These are phyloP conservation scores for Poeciliopsis occidentalis DNA, from an alignment of 2,113 vertebrate genomes.

Conservation along the genomic window DNA sequence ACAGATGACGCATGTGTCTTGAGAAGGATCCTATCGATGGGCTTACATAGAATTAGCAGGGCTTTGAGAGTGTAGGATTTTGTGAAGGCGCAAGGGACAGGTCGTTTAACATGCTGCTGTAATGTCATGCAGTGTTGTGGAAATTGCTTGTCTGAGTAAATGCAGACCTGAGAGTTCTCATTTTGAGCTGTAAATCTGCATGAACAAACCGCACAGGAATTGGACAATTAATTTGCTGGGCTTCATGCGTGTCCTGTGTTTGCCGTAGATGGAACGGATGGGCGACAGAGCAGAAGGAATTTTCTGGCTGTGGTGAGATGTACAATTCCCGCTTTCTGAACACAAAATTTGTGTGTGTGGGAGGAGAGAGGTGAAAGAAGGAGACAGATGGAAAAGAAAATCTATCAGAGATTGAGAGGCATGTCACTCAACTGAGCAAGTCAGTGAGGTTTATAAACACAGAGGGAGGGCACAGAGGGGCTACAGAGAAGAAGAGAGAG, in stretches of 20 bases:
- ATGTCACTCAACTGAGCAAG: slow-evolving; percentile 44
- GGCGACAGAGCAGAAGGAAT: slow-evolving; percentile 35
- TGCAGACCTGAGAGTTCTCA: slow-evolving; percentile 32
- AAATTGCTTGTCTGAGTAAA: slow-evolving; percentile 62
- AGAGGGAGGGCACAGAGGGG: slow-evolving; percentile 1
- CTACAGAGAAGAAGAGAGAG: slow-evolving; percentile 5
- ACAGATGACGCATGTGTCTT: slow-evolving; percentile 57
- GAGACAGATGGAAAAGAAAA: slow-evolving; percentile 37
- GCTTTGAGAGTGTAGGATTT: slow-evolving; percentile 44
- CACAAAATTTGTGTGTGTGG: slow-evolving; percentile 31
- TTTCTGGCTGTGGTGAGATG: slow-evolving; percentile 27
- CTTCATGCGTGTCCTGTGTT: slow-evolving; percentile 42
- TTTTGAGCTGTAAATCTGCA: slow-evolving; percentile 46
- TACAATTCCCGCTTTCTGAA: slow-evolving; percentile 39
- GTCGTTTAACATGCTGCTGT: slow-evolving; percentile 51
- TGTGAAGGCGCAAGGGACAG: slow-evolving; percentile 39
- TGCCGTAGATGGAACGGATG: slow-evolving; percentile 38
- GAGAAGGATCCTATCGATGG: slow-evolving; percentile 50
- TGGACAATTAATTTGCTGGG: slow-evolving; percentile 51
- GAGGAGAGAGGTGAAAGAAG: slow-evolving; percentile 14
- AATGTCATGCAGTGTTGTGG: slow-evolving; percentile 16
- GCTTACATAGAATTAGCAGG: slow-evolving; percentile 65
- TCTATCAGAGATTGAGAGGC: slow-evolving; percentile 50
- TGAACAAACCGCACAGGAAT: slow-evolving; percentile 51
- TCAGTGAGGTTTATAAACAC: slow-evolving; percentile 39